These are phyloP conservation scores for Solea solea DNA, from an alignment of 2,113 vertebrate genomes.

Conservation along the genomic window DNA sequence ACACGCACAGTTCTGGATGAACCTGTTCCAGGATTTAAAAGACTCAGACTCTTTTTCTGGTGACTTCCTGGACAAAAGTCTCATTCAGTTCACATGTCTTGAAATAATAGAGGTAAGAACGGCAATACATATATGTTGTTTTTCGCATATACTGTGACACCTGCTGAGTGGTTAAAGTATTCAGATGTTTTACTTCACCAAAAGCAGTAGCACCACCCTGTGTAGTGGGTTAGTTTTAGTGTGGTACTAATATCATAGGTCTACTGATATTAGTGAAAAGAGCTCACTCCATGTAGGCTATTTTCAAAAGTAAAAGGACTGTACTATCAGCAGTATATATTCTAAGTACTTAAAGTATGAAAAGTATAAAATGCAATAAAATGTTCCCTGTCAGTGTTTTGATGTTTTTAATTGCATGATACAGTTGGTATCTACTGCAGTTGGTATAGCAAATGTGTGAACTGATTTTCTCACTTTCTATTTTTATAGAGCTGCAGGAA, in stretches of 20 bases:
- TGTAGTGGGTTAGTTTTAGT: neutral
- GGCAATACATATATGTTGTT: neutral
- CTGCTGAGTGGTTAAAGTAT: slow-evolving; percentile 1
- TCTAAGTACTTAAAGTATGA: slow-evolving; percentile 2
- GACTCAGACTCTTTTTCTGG: neutral
- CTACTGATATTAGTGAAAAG: slow-evolving; percentile 2
- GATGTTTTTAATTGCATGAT: neutral
- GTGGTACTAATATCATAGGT: neutral
- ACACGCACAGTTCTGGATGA: slow-evolving; percentile 6
- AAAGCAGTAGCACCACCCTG: neutral
- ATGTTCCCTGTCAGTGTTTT: slow-evolving; percentile 6
- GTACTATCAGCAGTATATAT: slow-evolving; percentile 2
- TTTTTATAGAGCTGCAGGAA: slow-evolving; percentile 8
- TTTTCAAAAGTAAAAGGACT: slow-evolving; percentile 1
- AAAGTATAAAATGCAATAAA: slow-evolving; percentile 3
- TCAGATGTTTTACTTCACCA: neutral
- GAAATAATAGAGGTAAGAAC: slow-evolving; percentile 4
- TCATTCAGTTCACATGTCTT: slow-evolving; percentile 13
- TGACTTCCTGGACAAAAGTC: slow-evolving; percentile 22
- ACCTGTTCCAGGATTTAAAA: neutral
- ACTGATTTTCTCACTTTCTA: neutral
- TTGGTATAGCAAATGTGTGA: neutral
- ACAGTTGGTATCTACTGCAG: neutral
- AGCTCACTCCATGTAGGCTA: neutral
- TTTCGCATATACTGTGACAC: slow-evolving; percentile 1